Evolutionary conservation across 2,888 invertebrate genomes (phyloP), one percentile per base, ranked within the genome.

Genomic region (Pegoplata infirma): DNA sequence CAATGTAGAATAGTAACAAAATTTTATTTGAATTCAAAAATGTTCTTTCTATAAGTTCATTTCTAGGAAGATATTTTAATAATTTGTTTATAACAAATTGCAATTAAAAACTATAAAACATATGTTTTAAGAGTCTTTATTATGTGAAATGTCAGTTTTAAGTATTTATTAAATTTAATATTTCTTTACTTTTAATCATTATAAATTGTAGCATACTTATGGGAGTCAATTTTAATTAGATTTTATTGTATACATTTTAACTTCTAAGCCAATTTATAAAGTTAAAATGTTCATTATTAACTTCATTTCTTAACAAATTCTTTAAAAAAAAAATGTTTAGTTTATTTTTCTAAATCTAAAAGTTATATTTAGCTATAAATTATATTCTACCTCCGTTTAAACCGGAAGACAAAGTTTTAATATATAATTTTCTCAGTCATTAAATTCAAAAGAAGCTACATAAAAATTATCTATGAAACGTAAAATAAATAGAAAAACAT

Each of bases 371-470:
- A 0, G 2, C 12, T n/a, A n/a, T 40, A 40, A 36, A 12, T 40
- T n/a, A 36, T 2, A 36, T 40, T 32, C 12, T 6, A 2, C 32
- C 28, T 28, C 6, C 28, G 6, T 28, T 40, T 40, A n/a, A n/a
- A 40, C n/a, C 12, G n/a, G 14, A 40, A 40, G 36, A 5, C 36
- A 40, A 40, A 40, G 36, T 40, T 40, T 40, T n/a, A n/a, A 10
- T 40, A 40, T n/a, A 40, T 40, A 40, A 36, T 55, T 55, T 56
- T 56, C 21, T 56, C 40, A 36, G 19, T 56, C 56, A 21, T 56
- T 56, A 40, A 19, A 56, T 19, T 36, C n/a, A 6, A 25, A 8
- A 28, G 21, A 19, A 36, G 19, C n/a, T n/a, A 40, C 36, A 56
- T 55, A 14, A 19, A 32, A 32, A 19, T 36, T 32, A 19, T 10